These are phyloP conservation scores for Aegotheles bennettii DNA, from an alignment of 2,113 vertebrate species.

Conservation along the genomic window DNA sequence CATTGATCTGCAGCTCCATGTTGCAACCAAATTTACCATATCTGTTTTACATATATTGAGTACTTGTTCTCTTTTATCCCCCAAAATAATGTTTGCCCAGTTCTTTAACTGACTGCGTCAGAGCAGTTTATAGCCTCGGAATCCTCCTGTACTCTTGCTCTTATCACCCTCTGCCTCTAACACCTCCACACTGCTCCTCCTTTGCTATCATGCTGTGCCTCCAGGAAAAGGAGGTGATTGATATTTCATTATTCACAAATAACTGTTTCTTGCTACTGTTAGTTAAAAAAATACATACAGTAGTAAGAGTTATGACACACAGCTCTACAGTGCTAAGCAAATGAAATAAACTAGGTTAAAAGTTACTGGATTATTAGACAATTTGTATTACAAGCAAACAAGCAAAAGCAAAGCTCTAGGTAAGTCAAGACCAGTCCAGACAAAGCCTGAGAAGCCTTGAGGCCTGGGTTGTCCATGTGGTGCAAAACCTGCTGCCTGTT, in stretches of 20 bases:
- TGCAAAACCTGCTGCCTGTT: neutral
- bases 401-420: neutral
- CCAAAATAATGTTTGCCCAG: neutral
- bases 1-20: neutral
- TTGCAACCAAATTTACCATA: neutral
- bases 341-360: neutral
- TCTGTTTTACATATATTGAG: fast-evolving
- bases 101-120: neutral
- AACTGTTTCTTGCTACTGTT: neutral
- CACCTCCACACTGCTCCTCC: neutral
- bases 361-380: neutral
- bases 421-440: neutral
- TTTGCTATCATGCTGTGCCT: neutral
- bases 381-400: neutral
- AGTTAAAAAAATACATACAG: neutral
- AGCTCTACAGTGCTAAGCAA: neutral
- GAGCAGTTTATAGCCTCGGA: neutral
- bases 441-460: neutral
- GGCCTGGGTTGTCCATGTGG: fast-evolving
- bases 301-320: neutral
- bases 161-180: neutral
- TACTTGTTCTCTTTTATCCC: neutral
- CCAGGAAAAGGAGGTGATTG: neutral
- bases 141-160: neutral
- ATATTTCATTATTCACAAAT: neutral